Conservation (phyloP, 1,140 invertebrate species). For the Fopius arisanus region DNA sequence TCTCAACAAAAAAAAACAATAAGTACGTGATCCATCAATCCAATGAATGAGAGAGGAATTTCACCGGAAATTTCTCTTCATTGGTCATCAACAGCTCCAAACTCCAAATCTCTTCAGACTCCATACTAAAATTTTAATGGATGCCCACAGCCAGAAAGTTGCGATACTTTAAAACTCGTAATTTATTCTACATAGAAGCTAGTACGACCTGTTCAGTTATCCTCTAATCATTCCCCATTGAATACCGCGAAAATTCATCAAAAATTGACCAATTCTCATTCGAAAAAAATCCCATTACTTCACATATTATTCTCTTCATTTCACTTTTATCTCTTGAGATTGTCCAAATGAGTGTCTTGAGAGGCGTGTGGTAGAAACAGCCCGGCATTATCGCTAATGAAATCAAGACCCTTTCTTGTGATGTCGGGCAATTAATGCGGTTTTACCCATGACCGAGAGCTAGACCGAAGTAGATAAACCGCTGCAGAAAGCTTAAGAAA, state of each 20-base stretch:
- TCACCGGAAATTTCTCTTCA: not conserved
- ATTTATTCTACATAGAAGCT: not conserved
- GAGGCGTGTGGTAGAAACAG: not conserved
- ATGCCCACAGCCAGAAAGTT: too few relatives aligned
- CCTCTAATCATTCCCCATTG: too few relatives aligned
- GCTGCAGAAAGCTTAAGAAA: not conserved
- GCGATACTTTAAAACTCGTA: not conserved
- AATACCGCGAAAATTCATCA: too few relatives aligned
- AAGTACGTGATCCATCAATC: not conserved
- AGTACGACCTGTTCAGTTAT: too few relatives aligned
- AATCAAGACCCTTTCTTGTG: slow-evolving; percentile 1
- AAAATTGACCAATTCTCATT: too few relatives aligned
- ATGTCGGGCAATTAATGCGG: not conserved
- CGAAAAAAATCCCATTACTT: not conserved
- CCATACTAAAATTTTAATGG: too few relatives aligned
- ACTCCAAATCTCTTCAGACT: too few relatives aligned
- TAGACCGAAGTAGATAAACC: slow-evolving; percentile 1
- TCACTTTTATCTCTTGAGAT: not conserved
- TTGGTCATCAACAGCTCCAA: too few relatives aligned
- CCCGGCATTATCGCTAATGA: not conserved
- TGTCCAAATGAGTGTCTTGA: not conserved
- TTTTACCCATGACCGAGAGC: not conserved
- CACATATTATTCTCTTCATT: not conserved
- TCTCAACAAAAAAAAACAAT: too few relatives aligned
- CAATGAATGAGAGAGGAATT: not conserved